A percentile compares a stretch with the other conserved stretches of the same genome.
phyloP scores from a whole-genome alignment of 2,888 invertebrate genomes.

The Scelioninae gen. 1 region DNA sequence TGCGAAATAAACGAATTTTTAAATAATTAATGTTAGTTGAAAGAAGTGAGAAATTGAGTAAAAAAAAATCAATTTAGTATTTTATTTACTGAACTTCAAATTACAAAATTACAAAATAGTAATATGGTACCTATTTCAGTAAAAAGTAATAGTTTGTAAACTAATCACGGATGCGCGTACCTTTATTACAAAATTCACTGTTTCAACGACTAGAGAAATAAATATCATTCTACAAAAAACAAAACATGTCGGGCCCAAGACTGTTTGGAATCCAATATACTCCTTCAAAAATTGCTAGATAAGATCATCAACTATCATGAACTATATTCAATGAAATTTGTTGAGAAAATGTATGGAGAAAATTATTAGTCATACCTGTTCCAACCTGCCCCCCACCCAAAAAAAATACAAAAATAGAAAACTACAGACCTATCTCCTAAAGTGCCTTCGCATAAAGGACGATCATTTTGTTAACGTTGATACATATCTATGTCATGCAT shows the following conservation, averaged over 20 bases:
- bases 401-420: constrained; percentile 33
- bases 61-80: no score
- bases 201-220: neutral
- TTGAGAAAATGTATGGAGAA: constrained; percentile 17
- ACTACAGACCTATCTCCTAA: constrained; percentile 59
- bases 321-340: constrained; percentile 40
- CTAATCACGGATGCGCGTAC: no score
- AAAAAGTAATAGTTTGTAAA: no score
- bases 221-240: neutral
- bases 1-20: no score
- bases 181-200: no score
- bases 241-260: constrained; percentile 62
- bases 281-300: constrained; percentile 53
- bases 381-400: constrained; percentile 46
- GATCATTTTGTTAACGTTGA: constrained; percentile 65
- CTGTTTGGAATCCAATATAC: constrained; percentile 55
- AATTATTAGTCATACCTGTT: constrained; percentile 32
- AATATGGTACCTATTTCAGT: no score
- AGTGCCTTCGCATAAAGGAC: constrained; percentile 15
- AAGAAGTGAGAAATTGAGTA: no score
- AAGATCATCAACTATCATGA: constrained; percentile 12
- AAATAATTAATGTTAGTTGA: no score
- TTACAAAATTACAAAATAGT: no score
- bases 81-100: no score
- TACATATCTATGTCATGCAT: constrained; percentile 53